phyloP scores from a whole-genome alignment of 2,888 invertebrate genomes.

The Dryobotodes eremita region DNA sequence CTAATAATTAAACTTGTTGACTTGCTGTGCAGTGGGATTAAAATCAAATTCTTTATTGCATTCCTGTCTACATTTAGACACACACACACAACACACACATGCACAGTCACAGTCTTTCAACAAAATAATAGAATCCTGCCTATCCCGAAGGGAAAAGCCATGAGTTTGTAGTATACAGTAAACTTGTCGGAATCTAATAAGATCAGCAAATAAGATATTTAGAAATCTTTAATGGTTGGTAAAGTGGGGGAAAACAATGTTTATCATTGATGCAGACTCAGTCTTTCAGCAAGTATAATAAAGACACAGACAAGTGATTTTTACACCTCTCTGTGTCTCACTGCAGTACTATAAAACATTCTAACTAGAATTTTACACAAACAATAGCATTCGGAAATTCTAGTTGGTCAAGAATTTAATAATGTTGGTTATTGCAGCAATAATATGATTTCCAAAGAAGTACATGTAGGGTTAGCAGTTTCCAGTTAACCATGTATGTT shows the following conservation, averaged over 20 bases:
- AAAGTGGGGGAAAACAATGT: not conserved
- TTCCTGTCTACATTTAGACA: too few species aligned
- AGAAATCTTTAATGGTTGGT: not conserved
- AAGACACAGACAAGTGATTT: not conserved
- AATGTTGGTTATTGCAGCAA: not conserved
- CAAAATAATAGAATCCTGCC: not conserved
- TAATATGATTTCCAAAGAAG: not conserved
- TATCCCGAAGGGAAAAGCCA: not conserved
- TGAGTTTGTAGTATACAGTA: not conserved
- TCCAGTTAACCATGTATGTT: not conserved
- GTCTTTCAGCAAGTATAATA: not conserved
- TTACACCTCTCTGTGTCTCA: not conserved
- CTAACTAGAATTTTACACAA: not conserved
- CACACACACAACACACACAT: too few species aligned
- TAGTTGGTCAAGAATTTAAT: not conserved
- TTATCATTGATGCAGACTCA: not conserved
- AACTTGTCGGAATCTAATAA: not conserved
- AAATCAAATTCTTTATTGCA: too few species aligned
- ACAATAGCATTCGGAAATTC: not conserved
- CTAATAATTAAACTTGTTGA: not conserved
- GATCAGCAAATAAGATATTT: not conserved
- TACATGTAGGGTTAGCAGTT: not conserved
- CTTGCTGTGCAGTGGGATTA: too few species aligned
- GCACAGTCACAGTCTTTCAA: not conserved
- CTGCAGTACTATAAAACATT: not conserved